phyloP scores from a whole-genome alignment of 2,888 invertebrate genomes.

The Carabus problematicus region DNA sequence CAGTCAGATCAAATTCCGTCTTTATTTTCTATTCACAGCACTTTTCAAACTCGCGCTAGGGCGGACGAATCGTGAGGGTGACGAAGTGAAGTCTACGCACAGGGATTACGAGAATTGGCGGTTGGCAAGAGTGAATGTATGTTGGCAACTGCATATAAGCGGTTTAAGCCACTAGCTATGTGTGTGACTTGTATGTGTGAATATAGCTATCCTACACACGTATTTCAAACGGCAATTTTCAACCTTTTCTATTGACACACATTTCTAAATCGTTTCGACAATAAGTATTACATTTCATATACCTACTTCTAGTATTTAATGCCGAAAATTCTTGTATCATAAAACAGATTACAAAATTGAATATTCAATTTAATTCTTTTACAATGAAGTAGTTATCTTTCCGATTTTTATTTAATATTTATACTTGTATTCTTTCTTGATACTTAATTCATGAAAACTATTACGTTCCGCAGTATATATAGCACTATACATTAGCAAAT shows the following conservation, averaged over 20 bases:
- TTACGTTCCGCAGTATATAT: no score
- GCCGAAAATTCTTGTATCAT: background rate
- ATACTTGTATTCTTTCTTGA: no score
- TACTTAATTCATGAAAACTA: no score
- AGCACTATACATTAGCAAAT: no score
- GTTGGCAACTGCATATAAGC: no score
- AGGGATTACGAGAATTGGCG: conserved; percentile 6
- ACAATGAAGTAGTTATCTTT: no score
- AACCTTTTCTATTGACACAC: background rate
- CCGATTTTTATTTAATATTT: no score
- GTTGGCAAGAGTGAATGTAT: no score
- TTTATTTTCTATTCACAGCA: conserved; percentile 38
- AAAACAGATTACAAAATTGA: background rate
- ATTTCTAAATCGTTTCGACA: background rate
- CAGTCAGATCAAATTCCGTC: conserved; percentile 37
- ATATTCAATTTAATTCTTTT: background rate
- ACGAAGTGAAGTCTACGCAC: background rate
- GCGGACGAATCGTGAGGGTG: conserved; percentile 5
- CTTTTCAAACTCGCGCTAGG: conserved; percentile 19
- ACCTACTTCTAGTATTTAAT: background rate
- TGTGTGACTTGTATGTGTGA: no score
- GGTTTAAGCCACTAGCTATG: no score
- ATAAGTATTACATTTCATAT: background rate
- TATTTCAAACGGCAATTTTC: no score
- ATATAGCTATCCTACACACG: no score